phyloP scores from a whole-genome alignment of 2,888 invertebrate species.

The Callinectes sapidus region DNA sequence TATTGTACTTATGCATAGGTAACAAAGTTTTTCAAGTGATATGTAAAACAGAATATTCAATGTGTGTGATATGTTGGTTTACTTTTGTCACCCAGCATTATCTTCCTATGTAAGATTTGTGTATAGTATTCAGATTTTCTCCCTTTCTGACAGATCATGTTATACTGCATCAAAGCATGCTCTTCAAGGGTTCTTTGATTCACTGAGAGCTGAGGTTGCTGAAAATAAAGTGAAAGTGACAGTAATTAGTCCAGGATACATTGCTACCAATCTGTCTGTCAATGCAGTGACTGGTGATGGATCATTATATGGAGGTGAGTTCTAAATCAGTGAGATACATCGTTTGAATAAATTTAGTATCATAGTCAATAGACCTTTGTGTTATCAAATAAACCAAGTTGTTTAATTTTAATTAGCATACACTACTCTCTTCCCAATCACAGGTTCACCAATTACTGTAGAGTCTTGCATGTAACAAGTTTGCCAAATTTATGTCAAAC shows the following conservation, averaged over 20 bases:
- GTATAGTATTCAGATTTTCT: not conserved
- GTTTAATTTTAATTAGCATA: too few relatives aligned
- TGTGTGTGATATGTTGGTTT: not conserved
- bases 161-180: conserved; percentile 97
- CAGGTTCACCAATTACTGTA: too few relatives aligned
- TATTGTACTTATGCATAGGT: not conserved
- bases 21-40: not conserved
- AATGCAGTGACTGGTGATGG: conserved; percentile 92
- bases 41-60: not conserved
- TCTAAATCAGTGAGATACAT: not conserved
- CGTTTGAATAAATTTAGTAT: not conserved
- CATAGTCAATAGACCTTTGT: not conserved
- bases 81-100: not conserved
- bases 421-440: too few relatives aligned
- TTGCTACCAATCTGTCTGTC: conserved; percentile 91
- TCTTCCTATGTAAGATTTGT: not conserved
- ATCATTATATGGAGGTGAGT: conserved; percentile 84
- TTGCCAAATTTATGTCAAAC: too few relatives aligned
- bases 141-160: conserved; percentile 80
- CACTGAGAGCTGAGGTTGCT: conserved; percentile 89
- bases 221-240: conserved; percentile 87
- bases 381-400: too few relatives aligned
- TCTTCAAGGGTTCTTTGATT: conserved; percentile 94
- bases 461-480: too few relatives aligned
- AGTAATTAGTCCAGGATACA: conserved; percentile 93